These are phyloP conservation scores for Apis laboriosa DNA, from an alignment of 1,140 invertebrate genomes.

Conservation along the genomic window DNA sequence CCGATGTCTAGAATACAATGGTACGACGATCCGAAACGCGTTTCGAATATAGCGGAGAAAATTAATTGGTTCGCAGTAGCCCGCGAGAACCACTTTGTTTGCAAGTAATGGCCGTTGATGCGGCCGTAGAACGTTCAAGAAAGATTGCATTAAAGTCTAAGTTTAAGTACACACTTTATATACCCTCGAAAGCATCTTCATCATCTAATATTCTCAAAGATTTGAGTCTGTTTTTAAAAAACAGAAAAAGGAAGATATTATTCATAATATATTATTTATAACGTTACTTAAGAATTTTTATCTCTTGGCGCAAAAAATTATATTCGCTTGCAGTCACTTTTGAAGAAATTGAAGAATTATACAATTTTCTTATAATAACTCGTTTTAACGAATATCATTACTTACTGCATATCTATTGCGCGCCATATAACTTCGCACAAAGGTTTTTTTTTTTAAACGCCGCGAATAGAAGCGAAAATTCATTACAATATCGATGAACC, in stretches of 20 bases:
- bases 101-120: background rate
- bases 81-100: background rate
- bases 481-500: background rate
- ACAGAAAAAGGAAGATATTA: too few relatives aligned
- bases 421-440: too few relatives aligned
- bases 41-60: background rate
- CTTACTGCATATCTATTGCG: too few relatives aligned
- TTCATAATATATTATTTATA: too few relatives aligned
- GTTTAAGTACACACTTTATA: too few relatives aligned
- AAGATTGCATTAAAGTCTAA: background rate
- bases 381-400: background rate
- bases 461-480: background rate
- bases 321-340: background rate
- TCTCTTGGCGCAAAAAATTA: too few relatives aligned
- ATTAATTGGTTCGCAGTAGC: background rate
- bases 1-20: background rate
- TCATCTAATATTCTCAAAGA: too few relatives aligned
- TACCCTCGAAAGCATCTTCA: too few relatives aligned
- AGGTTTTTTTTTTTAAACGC: background rate
- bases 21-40: background rate
- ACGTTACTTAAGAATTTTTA: too few relatives aligned
- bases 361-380: background rate
- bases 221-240: too few relatives aligned
- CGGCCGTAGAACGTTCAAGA: background rate
- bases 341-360: background rate